Evolutionary conservation across 2,888 invertebrate genomes (phyloP).

Genomic region (Sussaba pulchella): DNA sequence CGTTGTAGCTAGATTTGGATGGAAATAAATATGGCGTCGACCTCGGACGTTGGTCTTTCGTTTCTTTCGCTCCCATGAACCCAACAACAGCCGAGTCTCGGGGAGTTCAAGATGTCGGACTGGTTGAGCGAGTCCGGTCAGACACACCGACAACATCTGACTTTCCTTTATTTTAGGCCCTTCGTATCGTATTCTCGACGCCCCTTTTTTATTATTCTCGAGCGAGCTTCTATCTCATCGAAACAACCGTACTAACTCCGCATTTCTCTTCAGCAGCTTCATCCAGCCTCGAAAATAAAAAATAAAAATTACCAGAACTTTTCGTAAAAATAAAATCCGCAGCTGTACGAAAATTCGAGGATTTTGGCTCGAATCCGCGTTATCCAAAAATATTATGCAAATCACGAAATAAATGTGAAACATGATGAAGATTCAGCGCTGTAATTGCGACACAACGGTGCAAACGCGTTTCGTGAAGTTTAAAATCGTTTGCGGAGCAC

Average conservation of each 20-base stretch:
- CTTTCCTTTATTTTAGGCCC: conserved; percentile 67
- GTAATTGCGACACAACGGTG: conserved; percentile 17
- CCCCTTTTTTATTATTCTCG: conserved; percentile 32
- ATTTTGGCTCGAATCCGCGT: conserved; percentile 5
- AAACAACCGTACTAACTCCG: background rate
- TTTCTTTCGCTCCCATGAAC: conserved; percentile 24
- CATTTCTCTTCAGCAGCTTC: no score
- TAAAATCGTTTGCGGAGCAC: conserved; percentile 43
- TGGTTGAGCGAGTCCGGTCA: conserved; percentile 72
- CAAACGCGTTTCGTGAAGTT: conserved; percentile 23
- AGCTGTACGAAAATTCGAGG: background rate
- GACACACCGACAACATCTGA: conserved; percentile 26
- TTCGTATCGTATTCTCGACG: conserved; percentile 58
- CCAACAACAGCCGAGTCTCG: conserved; percentile 47
- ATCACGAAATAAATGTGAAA: conserved; percentile 28
- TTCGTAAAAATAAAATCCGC: background rate
- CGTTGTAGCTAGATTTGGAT: conserved; percentile 6
- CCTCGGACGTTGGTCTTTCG: conserved; percentile 11
- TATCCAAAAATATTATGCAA: conserved; percentile 32
- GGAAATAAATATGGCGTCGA: conserved; percentile 36
- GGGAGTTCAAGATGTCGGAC: conserved; percentile 75
- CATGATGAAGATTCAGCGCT: conserved; percentile 17
- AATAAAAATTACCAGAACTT: background rate
- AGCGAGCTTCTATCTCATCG: conserved; percentile 12
- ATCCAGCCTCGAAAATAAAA: background rate